phyloP scores from a whole-genome alignment of 2,113 vertebrate genomes.

The Lagenorhynchus albirostris region DNA sequence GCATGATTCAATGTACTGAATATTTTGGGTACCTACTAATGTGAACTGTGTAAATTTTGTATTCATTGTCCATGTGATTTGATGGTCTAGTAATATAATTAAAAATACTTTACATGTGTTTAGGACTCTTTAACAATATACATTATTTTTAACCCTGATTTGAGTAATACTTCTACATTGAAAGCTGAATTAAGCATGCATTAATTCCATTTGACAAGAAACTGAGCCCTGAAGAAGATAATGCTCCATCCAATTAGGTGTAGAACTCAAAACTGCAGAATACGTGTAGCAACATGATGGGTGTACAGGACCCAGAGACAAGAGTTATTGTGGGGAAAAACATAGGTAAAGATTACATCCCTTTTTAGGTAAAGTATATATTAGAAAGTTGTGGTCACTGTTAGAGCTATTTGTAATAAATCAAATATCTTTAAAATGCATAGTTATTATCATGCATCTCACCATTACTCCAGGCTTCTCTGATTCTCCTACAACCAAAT shows the following conservation, averaged over 20 bases:
- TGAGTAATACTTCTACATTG: neutral
- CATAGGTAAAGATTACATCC: neutral
- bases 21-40: neutral
- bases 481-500: neutral
- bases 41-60: neutral
- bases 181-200: neutral
- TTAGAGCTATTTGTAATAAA: neutral
- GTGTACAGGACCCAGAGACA: neutral
- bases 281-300: too few species aligned
- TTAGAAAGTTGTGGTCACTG: neutral
- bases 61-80: neutral
- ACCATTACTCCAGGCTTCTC: neutral
- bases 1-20: neutral
- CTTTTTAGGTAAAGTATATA: neutral
- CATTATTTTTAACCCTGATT: neutral
- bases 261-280: neutral
- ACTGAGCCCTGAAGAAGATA: neutral
- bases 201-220: neutral
- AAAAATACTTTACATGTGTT: neutral
- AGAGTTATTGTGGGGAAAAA: neutral
- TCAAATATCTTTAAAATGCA: neutral
- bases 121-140: neutral
- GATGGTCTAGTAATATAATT: neutral
- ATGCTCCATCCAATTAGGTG: neutral
- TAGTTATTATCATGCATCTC: neutral